Percentiles rank a stretch among this genome's conserved stretches.
Conservation (phyloP, 2,797 vertebrate species). For the Gymnoscopelus microlampas region DNA sequence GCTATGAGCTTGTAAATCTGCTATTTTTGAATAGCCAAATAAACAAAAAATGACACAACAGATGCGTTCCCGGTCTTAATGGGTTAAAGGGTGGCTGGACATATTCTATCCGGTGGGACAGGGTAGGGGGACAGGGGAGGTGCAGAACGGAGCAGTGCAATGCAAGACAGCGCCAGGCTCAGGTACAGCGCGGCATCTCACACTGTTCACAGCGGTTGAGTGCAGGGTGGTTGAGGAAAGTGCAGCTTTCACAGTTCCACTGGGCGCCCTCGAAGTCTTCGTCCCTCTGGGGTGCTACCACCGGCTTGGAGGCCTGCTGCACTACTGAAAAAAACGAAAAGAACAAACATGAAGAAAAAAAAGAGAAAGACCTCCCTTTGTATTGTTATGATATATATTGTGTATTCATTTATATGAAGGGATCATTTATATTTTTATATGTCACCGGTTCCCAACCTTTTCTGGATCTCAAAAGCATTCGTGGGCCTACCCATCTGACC, state of each 20-base stretch:
- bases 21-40: no score
- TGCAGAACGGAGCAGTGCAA: conserved; percentile 16
- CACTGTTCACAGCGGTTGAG: conserved; percentile 99
- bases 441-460: no score
- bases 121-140: conserved; percentile 26
- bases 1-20: no score
- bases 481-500: no score
- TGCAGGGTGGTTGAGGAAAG: conserved; percentile 98
- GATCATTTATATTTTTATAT: no score
- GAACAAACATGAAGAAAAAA: background rate
- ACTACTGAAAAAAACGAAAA: conserved; percentile 70
- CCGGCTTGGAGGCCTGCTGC: conserved; percentile 78
- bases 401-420: no score
- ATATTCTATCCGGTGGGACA: conserved; percentile 61
- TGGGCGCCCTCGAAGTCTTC: conserved; percentile 98
- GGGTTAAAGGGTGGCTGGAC: conserved; percentile 16
- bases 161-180: conserved; percentile 74
- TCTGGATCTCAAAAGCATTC: no score
- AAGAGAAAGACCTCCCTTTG: background rate
- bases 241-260: conserved; percentile 99
- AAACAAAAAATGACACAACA: no score
- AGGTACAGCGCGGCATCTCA: conserved; percentile 98
- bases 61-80: no score
- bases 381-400: no score
- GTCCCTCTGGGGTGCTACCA: conserved; percentile 85